These are phyloP conservation scores for Cossypha dichroa DNA, from an alignment of 2,797 vertebrate species.

Conservation along the genomic window DNA sequence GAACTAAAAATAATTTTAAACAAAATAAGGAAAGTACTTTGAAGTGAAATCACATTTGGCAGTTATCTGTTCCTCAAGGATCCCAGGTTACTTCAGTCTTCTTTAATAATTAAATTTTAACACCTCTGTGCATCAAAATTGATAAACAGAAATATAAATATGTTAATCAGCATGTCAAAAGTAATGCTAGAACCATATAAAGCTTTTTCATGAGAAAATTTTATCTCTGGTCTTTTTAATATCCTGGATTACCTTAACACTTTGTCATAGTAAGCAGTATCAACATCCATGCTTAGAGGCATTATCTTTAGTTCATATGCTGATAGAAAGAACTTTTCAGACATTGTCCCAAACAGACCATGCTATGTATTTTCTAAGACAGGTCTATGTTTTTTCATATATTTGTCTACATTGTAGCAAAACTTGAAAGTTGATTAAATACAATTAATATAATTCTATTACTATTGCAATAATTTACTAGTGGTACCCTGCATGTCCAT, in stretches of 20 bases:
- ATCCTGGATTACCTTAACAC: neutral
- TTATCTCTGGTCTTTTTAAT: neutral
- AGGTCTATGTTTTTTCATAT: neutral
- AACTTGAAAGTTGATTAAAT: neutral
- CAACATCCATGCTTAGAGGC: neutral
- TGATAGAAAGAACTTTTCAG: neutral
- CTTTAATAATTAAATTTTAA: constrained; percentile 11
- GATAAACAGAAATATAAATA: neutral
- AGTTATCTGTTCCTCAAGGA: neutral
- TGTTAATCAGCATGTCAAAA: neutral
- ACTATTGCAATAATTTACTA: neutral
- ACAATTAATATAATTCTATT: neutral
- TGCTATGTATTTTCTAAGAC: neutral
- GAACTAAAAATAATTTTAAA: constrained; percentile 6
- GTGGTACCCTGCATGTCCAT: neutral
- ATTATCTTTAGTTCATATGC: neutral
- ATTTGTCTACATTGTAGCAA: neutral
- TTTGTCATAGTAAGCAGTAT: neutral
- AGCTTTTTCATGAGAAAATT: neutral
- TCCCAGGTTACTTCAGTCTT: neutral
- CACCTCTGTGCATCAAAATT: neutral
- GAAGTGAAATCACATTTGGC: neutral
- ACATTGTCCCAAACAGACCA: neutral
- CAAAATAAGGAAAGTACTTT: neutral
- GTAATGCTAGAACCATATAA: neutral